Conservation (phyloP, 2,888 invertebrate species). For the Watsonalla binaria region DNA sequence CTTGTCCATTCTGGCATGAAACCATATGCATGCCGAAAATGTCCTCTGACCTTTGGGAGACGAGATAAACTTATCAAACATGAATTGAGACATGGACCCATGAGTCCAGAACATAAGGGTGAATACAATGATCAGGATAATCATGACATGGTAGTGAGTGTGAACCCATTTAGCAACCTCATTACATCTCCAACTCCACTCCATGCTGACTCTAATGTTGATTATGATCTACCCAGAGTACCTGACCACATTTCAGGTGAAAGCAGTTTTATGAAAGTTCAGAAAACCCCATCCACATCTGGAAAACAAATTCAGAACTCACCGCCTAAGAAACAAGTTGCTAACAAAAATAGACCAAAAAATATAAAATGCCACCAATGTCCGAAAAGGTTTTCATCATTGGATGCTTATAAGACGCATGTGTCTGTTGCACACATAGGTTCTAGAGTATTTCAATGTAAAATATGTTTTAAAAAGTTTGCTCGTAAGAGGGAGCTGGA, state of each 20-base stretch:
- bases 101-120: slow-evolving; percentile 42
- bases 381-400: slow-evolving; percentile 69
- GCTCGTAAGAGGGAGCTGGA: slow-evolving; percentile 84
- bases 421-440: slow-evolving; percentile 73
- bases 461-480: slow-evolving; percentile 83
- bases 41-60: slow-evolving; percentile 82
- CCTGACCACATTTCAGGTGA: slow-evolving; percentile 75
- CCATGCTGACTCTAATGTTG: slow-evolving; percentile 43
- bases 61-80: slow-evolving; percentile 84
- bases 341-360: slow-evolving; percentile 66
- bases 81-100: slow-evolving; percentile 79
- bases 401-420: slow-evolving; percentile 75
- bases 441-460: slow-evolving; percentile 80
- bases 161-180: slow-evolving; percentile 78
- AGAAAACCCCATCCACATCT: slow-evolving; percentile 48
- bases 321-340: slow-evolving; percentile 50
- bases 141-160: slow-evolving; percentile 79
- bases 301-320: slow-evolving; percentile 45
- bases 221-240: slow-evolving; percentile 69
- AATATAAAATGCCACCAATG: slow-evolving; percentile 76
- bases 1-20: slow-evolving; percentile 83
- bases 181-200: slow-evolving; percentile 61
- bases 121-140: slow-evolving; percentile 53
- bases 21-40: slow-evolving; percentile 82
- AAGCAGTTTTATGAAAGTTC: slow-evolving; percentile 62